Percentiles rank a stretch among this genome's conserved stretches.
phyloP scores from a whole-genome alignment of 2,888 invertebrate genomes.

The Leptopilina myrica region DNA sequence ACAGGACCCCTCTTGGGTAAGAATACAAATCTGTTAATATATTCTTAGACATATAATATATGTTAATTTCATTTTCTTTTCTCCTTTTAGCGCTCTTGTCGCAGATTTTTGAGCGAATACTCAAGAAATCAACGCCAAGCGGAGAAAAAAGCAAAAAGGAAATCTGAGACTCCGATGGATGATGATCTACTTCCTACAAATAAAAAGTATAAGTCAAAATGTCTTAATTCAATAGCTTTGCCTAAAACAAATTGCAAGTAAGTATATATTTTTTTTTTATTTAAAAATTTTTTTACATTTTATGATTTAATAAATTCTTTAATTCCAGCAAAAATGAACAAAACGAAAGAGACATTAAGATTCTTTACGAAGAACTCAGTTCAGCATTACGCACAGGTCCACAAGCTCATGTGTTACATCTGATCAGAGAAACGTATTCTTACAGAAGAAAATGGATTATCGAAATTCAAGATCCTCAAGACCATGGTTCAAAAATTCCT shows the following conservation, averaged over 20 bases:
- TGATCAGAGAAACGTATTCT: neutral
- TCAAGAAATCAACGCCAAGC: no score
- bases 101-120: no score
- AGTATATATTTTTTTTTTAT: no score
- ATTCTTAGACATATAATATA: neutral
- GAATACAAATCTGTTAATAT: neutral
- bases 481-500: neutral
- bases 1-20: neutral
- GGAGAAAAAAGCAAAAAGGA: no score
- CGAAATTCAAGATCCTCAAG: neutral
- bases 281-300: neutral
- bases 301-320: neutral
- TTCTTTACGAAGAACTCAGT: neutral
- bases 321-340: neutral
- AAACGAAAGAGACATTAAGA: neutral
- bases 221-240: no score
- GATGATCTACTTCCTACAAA: no score
- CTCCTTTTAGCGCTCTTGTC: no score
- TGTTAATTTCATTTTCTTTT: neutral
- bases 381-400: neutral
- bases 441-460: neutral
- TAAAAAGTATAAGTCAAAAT: no score
- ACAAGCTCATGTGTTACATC: neutral
- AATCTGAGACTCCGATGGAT: no score
- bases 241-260: no score